Evolutionary conservation across 2,113 vertebrate species (phyloP).

Genomic region (Zootoca vivipara): DNA sequence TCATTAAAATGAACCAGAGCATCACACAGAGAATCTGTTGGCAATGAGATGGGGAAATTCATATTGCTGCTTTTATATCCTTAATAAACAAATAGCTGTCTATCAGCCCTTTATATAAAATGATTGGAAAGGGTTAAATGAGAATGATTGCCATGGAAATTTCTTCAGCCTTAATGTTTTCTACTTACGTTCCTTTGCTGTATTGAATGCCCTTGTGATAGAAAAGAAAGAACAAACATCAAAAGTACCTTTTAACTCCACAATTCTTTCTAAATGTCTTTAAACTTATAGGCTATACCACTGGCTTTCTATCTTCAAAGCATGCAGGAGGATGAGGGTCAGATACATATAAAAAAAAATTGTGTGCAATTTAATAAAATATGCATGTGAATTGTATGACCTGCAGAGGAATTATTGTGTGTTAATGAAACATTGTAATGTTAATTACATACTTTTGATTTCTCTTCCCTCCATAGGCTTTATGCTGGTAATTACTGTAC

Average conservation of each 20-base stretch:
- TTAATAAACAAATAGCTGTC: constrained; percentile 29
- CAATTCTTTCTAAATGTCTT: constrained; percentile 85
- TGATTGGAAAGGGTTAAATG: constrained; percentile 77
- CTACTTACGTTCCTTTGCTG: constrained; percentile 65
- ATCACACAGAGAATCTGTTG: constrained; percentile 9
- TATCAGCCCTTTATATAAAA: constrained; percentile 37
- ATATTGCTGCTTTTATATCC: background rate
- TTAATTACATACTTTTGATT: constrained; percentile 74
- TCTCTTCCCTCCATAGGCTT: constrained; percentile 17
- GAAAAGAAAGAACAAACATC: constrained; percentile 83
- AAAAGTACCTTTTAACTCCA: constrained; percentile 84
- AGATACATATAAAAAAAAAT: constrained; percentile 78
- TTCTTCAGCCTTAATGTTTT: constrained; percentile 74
- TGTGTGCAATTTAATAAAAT: constrained; percentile 79
- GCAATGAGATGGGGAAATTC: constrained; percentile 5
- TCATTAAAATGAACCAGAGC: background rate
- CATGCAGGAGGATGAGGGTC: constrained; percentile 76
- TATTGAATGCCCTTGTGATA: constrained; percentile 79
- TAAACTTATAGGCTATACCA: constrained; percentile 83
- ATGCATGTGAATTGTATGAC: constrained; percentile 79
- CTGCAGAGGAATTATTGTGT: constrained; percentile 80
- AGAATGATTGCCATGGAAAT: constrained; percentile 72
- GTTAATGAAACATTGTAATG: constrained; percentile 75
- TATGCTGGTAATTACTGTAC: constrained; percentile 34
- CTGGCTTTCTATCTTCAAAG: constrained; percentile 83